A percentile compares a stretch with the other conserved stretches of the same genome.
Evolutionary conservation across 2,888 invertebrate species (phyloP).

Genomic region (Tipula lateralis): DNA sequence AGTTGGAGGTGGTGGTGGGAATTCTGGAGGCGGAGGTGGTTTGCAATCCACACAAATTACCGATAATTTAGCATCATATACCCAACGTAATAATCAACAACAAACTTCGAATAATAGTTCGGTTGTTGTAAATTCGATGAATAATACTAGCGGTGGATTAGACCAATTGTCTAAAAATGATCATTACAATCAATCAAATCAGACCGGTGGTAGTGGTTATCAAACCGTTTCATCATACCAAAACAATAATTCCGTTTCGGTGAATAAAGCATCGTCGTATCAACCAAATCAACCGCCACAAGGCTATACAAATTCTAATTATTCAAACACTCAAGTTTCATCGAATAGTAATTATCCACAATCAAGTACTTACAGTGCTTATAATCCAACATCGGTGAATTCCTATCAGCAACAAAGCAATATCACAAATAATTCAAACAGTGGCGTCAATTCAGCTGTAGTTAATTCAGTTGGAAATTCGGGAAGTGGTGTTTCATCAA

Average conservation of each 20-base stretch:
- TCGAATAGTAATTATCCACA: conserved; percentile 37
- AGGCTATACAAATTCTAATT: conserved; percentile 46
- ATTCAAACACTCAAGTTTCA: conserved; percentile 46
- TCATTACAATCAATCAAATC: conserved; percentile 46
- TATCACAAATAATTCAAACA: conserved; percentile 31
- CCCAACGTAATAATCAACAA: conserved; percentile 42
- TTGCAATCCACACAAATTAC: conserved; percentile 41
- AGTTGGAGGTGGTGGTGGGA: background rate
- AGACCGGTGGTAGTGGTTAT: conserved; percentile 41
- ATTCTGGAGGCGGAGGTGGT: background rate
- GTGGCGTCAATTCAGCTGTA: background rate
- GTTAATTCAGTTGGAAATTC: conserved; percentile 30
- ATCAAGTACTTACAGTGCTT: conserved; percentile 42
- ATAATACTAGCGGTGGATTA: conserved; percentile 38
- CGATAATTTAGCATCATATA: conserved; percentile 45
- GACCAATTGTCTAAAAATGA: conserved; percentile 48
- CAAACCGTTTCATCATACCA: conserved; percentile 42
- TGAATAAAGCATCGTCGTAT: conserved; percentile 43
- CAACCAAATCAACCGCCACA: conserved; percentile 44
- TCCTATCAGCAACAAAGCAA: conserved; percentile 46
- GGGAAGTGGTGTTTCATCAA: conserved; percentile 39
- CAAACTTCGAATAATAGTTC: conserved; percentile 39
- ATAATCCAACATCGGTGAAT: conserved; percentile 48
- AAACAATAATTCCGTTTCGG: conserved; percentile 39
- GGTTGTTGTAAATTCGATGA: conserved; percentile 38